A percentile compares a stretch with the other conserved stretches of the same genome.
Conservation (phyloP, 2,888 invertebrate genomes). For the Azorinus chamasolen region DNA sequence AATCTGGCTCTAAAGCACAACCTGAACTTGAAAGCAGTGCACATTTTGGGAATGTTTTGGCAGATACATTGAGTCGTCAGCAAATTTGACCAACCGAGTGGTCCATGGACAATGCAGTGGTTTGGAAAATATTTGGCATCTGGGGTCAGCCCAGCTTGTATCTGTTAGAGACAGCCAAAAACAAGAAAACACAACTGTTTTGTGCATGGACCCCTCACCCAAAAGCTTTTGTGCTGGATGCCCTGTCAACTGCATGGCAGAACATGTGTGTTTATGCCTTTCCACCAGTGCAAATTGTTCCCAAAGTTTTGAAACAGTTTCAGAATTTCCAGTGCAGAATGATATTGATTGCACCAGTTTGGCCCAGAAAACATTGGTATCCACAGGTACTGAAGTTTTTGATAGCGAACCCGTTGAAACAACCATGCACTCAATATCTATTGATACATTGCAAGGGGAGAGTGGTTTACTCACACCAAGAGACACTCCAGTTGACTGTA, state of each 20-base stretch:
- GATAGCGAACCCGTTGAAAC: slow-evolving; percentile 22
- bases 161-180: slow-evolving; percentile 38
- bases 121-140: slow-evolving; percentile 16
- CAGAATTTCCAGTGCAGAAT: slow-evolving; percentile 10
- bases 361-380: slow-evolving; percentile 33
- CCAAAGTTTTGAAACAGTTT: slow-evolving; percentile 17
- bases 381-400: slow-evolving; percentile 24
- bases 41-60: slow-evolving; percentile 39
- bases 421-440: slow-evolving; percentile 20
- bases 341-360: slow-evolving; percentile 26
- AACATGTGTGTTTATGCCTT: slow-evolving; percentile 42
- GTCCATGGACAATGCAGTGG: slow-evolving; percentile 30
- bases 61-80: slow-evolving; percentile 39
- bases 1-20: slow-evolving; percentile 14
- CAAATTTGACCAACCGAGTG: slow-evolving; percentile 36
- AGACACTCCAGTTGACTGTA: slow-evolving; percentile 29
- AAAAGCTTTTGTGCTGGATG: slow-evolving; percentile 32
- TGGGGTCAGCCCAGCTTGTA: slow-evolving; percentile 33
- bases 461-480: slow-evolving; percentile 24
- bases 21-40: slow-evolving; percentile 37
- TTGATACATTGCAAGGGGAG: slow-evolving; percentile 22
- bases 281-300: slow-evolving; percentile 31
- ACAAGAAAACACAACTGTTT: slow-evolving; percentile 39
- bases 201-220: slow-evolving; percentile 42
- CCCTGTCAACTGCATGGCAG: slow-evolving; percentile 47